Base-by-base conservation (phyloP, 2,113 vertebrate genomes). In the Heloderma charlesbogerti region DNA sequence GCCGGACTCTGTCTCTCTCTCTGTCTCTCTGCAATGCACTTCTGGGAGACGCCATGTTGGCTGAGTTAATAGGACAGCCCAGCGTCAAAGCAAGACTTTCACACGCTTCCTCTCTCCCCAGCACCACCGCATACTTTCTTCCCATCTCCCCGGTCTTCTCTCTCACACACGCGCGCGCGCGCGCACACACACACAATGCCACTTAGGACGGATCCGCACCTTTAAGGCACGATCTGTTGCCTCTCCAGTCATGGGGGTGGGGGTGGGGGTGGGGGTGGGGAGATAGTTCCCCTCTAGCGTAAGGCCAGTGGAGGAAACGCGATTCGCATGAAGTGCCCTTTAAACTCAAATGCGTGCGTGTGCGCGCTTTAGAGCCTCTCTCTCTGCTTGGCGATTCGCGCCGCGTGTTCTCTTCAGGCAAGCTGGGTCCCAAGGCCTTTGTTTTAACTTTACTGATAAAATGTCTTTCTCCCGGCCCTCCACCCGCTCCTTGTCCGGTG, bases 21-120 rank as follows among this genome's bases (percentile, higher is more conserved):
- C 9, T 63, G 60, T 43, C 25, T 81, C 8, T 51, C 37, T 93
- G 95, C 97, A 72, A 91, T 93, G 97, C 96, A 96, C 18, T 67
- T 31, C 81, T 95, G 96, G 94, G 94, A 96, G 97, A 93, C 97
- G 97, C 97, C 97, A 98, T 98, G 97, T 98, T 98, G 97, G 95
- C 95, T 96, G 92, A 92, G 96, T 97, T 95, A 96, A 93, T 71
- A 97, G 96, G 96, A 96, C 95, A 93, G 91, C 93, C 92, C 86
- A 93, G 95, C 96, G 96, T 86, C 82, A 89, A 96, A 94, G 95
- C 96, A 8, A 34, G 3, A 63, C 27, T 63, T 63, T 74, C 96
- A 94, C 97, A 97, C 97, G 95, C 95, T 91, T 94, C 75, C 82
- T 95, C 95, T 94, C 94, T 91, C 89, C 94, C 94, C 72, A 94